Evolutionary conservation across 2,888 invertebrate genomes (phyloP), one percentile per base, ranked within the genome.

Genomic region (Physocephala rufipes): DNA sequence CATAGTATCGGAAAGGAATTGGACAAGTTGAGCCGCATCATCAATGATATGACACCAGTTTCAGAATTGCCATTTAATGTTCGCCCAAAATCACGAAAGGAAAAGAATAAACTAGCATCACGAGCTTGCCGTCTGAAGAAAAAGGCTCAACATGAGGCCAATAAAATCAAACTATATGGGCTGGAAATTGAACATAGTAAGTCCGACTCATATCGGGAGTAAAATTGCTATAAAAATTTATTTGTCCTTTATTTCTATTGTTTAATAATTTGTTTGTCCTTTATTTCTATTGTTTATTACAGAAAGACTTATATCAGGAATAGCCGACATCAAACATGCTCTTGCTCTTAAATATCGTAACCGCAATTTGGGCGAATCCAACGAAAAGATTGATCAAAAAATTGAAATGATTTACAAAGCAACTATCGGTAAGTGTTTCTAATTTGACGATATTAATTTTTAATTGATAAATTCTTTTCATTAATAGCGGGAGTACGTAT

Each of bases 81-180:
- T 43, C 88, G 96, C 77, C 94, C 95, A 15, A 95, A 95, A 84
- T 95, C 96, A n/a, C 90, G 97, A 70, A 97, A 97, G 86, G 98
- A 99, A 86, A 98, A 99, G 85, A 99, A 99, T 85, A 98, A 98
- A 87, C 88, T 98, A 70, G 98, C 99, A 13, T 98, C 98, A 0
- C 91, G 98, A 74, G 98, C 97, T 45, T 99, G 98, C 85, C 91
- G 98, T 47, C 88, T 99, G 81, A 99, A 99, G 90, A 99, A 99
- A 87, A 99, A 98, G 87, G 99, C 99, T 4, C 98, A 98, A 84
- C 98, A 99, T 85, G 99, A 99, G 87, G 98, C 99, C 2, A 98
- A 98, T 84, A 99, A 99, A 87, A 91, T 99, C 70, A 98, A 98
- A 87, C 87, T 98, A 2, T 94, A 91, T 83, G 98, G 98, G 49